Evolutionary conservation across 2,113 vertebrate genomes (phyloP).

Genomic region (Podarcis raffonei): DNA sequence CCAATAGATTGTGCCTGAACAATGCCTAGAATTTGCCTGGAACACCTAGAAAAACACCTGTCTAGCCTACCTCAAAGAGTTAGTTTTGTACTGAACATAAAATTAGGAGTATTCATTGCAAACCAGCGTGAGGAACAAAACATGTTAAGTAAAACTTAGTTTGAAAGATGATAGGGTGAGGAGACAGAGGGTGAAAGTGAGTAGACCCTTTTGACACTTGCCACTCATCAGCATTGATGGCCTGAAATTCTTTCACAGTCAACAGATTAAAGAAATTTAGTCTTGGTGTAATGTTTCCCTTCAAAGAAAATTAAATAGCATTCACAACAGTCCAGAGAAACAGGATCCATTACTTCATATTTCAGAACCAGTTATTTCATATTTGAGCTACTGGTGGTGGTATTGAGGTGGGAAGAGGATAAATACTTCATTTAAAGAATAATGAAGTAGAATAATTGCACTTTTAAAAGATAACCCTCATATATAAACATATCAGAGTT

Average conservation of each 20-base stretch:
- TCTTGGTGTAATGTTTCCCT: neutral
- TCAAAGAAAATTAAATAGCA: neutral
- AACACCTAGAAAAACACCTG: too few species aligned
- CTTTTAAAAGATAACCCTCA: too few species aligned
- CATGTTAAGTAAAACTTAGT: neutral
- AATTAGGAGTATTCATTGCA: neutral
- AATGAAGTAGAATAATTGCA: too few species aligned
- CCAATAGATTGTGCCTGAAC: neutral
- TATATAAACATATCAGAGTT: too few species aligned
- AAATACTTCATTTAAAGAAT: neutral
- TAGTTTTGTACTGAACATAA: too few species aligned
- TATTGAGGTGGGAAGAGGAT: neutral
- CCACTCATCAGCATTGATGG: neutral
- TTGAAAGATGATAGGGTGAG: neutral
- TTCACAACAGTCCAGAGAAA: neutral
- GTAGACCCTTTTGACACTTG: neutral
- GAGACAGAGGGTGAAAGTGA: neutral
- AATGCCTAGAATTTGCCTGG: too few species aligned
- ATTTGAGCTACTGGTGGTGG: too few species aligned
- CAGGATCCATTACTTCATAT: neutral
- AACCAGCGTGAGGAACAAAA: neutral
- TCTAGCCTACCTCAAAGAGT: too few species aligned
- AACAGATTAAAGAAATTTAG: neutral
- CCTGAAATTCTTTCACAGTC: slow-evolving; percentile 6
- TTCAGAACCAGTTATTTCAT: too few species aligned